Base-by-base conservation (phyloP, 2,888 invertebrate genomes). In the Sthenelais limicola region DNA sequence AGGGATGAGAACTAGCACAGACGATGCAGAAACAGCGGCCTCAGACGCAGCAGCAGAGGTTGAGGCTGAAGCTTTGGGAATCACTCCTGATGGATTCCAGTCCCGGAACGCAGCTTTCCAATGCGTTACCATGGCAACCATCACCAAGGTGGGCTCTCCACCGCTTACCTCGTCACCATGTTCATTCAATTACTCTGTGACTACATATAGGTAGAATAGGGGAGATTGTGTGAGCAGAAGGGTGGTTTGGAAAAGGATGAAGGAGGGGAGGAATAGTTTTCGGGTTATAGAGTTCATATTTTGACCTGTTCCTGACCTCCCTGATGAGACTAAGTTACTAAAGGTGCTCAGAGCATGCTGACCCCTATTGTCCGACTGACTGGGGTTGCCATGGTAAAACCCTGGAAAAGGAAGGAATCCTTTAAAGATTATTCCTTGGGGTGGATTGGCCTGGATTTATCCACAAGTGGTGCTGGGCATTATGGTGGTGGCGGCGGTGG, bases 11-110 rank as follows among this genome's bases (percentile, higher is more conserved):
- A n/a, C n/a, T n/a, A n/a, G n/a, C n/a, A n/a, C 62, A 21, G 38
- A 26, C 26, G 35, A 62, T 38, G 43, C 62, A 9, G 1, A 7
- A 24, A 43, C 38, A 38, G 21, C 62, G 12, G 43, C 30, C 56
- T 18, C 28, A 52, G 52, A 12, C 26, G 21, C 51, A 5, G 9
- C 51, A 51, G 12, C 35, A 1, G 38, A 43, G 24, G 43, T 38
- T 21, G 24, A 62, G 38, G 24, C 35, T n/a, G n/a, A n/a, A n/a
- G n/a, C n/a, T n/a, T n/a, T n/a, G n/a, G n/a, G n/a, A n/a, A n/a
- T n/a, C n/a, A n/a, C n/a, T n/a, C n/a, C n/a, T 62, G 62, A 62
- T 62, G 62, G 62, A 12, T 62, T 62, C 62, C 62, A 62, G 62
- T 43, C 28, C 28, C 21, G 62, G 33, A 28, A 35, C 38, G 35